Base-by-base conservation (phyloP, 2,113 vertebrate genomes). In the Tretioscincus oriximinensis region DNA sequence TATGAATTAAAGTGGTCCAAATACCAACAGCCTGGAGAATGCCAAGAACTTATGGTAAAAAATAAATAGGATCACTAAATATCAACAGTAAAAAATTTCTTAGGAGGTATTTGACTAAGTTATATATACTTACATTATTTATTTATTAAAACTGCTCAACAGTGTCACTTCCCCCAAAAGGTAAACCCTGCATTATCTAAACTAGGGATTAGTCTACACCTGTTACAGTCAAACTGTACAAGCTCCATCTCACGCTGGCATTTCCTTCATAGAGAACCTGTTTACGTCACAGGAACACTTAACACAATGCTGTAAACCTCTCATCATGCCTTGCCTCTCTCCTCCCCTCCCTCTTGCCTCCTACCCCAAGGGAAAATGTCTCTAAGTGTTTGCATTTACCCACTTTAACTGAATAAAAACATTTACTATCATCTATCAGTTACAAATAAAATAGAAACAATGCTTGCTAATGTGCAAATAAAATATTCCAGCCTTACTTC, bases 401-500 rank as follows among this genome's bases (percentile, higher is more conserved):
- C 54, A 89, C 82, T 69, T 45, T 49, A 54, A 87, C 64, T 73
- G 51, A 87, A 90, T 85, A 81, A 88, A 88, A 89, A 85, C 49
- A 78, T 89, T 75, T 51, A 49, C 87, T 41, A 41, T 2, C 2
- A 41, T 41, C 35, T 90, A 88, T 91, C 90, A 78, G 76, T 88
- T 86, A 88, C 81, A 91, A 89, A 91, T 90, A 84, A 83, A 85
- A 84, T 87, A 83, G 78, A 93, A 80, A 91, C 54, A 81, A 84
- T 64, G 72, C 81, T 69, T 77, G 82, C 63, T 88, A 71, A 60
- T 88, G 51, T 68, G 80, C n/a, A 84, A 91, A 93, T 90, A 94
- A 94, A 93, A 91, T 91, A 91, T 51, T 67, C 85, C 89, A 92
- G 93, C 94, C 90, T 85, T 75, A 60, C 24, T 91, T 86, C 35